A percentile compares a stretch with the other conserved stretches of the same genome.
Evolutionary conservation across 2,888 invertebrate genomes (phyloP).

Genomic region (Philhelius pedissequus): DNA sequence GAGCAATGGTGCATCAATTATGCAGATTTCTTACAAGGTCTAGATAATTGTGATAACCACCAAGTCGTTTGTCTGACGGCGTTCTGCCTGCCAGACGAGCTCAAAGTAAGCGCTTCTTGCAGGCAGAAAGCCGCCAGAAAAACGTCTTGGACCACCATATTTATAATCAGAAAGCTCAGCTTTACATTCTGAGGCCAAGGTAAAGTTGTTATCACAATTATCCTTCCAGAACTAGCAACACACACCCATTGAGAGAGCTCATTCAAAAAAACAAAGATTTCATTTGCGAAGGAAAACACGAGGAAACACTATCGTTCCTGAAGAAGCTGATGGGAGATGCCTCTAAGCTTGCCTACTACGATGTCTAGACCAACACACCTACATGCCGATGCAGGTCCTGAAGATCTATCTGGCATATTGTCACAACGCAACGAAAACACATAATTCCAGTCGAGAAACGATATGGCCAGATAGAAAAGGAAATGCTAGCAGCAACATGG

Average conservation of each 20-base stretch:
- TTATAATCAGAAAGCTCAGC: too few species aligned
- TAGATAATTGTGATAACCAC: too few species aligned
- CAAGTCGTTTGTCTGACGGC: too few species aligned
- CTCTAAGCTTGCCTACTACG: not conserved
- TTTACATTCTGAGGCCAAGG: too few species aligned
- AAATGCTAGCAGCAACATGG: conserved; percentile 72
- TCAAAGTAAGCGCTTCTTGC: too few species aligned
- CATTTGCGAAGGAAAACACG: not conserved
- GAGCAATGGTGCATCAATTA: too few species aligned
- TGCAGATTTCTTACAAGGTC: too few species aligned
- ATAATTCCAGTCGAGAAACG: not conserved
- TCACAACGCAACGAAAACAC: too few species aligned
- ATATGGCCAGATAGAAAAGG: conserved; percentile 69
- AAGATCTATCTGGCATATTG: not conserved
- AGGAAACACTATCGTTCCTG: not conserved
- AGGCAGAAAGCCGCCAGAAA: too few species aligned
- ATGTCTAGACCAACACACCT: conserved; percentile 19
- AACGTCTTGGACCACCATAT: too few species aligned
- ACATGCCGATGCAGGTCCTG: conserved; percentile 3
- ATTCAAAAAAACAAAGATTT: not conserved
- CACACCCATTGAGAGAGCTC: not conserved
- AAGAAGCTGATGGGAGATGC: not conserved
- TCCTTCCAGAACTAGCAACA: not conserved
- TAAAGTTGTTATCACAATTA: not conserved
- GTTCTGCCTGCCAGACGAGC: too few species aligned